Percentiles rank a stretch among this genome's conserved stretches.
Conservation (phyloP, 2,797 vertebrate genomes). For the Vultur gryphus region DNA sequence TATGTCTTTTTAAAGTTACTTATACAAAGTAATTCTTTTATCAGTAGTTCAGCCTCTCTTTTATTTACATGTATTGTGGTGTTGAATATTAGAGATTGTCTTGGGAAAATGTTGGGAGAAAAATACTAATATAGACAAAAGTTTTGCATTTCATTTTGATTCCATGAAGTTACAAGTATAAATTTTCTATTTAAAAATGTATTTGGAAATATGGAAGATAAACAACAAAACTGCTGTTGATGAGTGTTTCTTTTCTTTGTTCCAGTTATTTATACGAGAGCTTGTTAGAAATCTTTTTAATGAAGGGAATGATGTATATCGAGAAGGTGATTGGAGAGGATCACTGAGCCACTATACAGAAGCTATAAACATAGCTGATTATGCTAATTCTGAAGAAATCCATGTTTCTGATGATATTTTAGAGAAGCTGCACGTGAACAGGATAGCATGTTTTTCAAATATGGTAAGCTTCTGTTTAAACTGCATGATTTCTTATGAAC, state of each 20-base stretch:
- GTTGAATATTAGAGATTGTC: background rate
- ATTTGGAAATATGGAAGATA: background rate
- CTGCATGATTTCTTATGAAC: background rate
- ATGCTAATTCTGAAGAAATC: constrained; percentile 92
- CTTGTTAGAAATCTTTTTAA: constrained; percentile 93
- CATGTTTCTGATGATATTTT: constrained; percentile 78
- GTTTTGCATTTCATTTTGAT: background rate
- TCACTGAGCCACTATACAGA: constrained; percentile 92
- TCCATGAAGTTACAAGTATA: background rate
- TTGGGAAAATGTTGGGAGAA: background rate
- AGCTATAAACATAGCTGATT: constrained; percentile 90
- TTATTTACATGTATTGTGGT: background rate
- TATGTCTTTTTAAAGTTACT: background rate
- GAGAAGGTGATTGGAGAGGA: constrained; percentile 86
- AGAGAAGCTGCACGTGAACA: constrained; percentile 92
- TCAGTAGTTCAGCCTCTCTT: background rate
- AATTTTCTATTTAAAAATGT: background rate
- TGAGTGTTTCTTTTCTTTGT: background rate
- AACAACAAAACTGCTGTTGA: background rate
- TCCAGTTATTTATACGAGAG: constrained; percentile 88
- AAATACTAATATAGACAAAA: background rate
- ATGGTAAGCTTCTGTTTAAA: constrained; percentile 77
- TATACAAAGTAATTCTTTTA: background rate
- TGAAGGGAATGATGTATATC: constrained; percentile 92
- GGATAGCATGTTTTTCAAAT: constrained; percentile 89